A percentile compares a stretch with the other conserved stretches of the same genome.
Evolutionary conservation across 2,797 vertebrate species (phyloP).

Genomic region (Aldrovandia affinis): DNA sequence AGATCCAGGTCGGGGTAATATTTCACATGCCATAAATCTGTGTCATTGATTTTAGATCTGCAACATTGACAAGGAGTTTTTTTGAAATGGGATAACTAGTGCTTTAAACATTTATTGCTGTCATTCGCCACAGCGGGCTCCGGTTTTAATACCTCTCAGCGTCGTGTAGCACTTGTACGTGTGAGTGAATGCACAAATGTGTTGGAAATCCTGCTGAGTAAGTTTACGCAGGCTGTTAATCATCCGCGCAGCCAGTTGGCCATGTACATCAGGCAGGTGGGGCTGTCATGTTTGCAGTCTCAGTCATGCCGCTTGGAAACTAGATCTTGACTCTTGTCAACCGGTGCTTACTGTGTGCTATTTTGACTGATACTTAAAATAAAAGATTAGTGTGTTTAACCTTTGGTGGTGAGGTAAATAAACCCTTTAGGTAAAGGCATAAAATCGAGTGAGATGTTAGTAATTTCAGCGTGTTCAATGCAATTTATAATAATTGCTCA

Average conservation of each 20-base stretch:
- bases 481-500: neutral
- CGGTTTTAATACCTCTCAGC: conserved; percentile 69
- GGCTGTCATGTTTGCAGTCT: conserved; percentile 54
- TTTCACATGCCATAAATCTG: conserved; percentile 39
- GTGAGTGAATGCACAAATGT: conserved; percentile 63
- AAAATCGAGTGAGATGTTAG: neutral
- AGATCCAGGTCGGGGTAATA: conserved; percentile 33
- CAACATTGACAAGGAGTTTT: conserved; percentile 37
- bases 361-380: conserved; percentile 42
- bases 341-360: conserved; percentile 48
- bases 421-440: conserved; percentile 15
- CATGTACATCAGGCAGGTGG: conserved; percentile 58
- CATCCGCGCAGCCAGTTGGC: conserved; percentile 63
- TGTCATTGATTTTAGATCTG: conserved; percentile 42
- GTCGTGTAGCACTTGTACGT: conserved; percentile 62
- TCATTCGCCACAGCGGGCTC: conserved; percentile 58
- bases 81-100: conserved; percentile 42
- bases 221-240: conserved; percentile 71
- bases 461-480: neutral
- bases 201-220: conserved; percentile 63
- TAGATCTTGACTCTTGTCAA: conserved; percentile 46
- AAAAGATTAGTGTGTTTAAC: conserved; percentile 35
- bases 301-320: conserved; percentile 57
- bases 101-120: conserved; percentile 63
- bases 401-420: conserved; percentile 33